phyloP scores from a whole-genome alignment of 1,140 invertebrate genomes.

The Microplitis demolitor region DNA sequence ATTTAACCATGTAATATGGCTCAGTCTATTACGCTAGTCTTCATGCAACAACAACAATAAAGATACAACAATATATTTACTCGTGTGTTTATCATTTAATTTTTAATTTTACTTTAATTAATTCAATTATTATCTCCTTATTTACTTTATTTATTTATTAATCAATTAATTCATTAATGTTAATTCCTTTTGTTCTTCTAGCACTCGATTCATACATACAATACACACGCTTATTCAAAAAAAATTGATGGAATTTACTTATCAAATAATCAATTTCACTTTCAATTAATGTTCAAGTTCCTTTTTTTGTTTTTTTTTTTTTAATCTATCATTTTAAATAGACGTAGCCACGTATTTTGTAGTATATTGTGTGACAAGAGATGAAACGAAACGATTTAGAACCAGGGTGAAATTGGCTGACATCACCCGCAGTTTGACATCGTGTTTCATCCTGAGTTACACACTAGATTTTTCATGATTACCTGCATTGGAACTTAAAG shows the following conservation, averaged over 20 bases:
- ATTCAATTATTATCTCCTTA: conserved; percentile 11
- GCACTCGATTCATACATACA: conserved; percentile 7
- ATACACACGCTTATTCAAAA: conserved; percentile 13
- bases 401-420: too few relatives aligned
- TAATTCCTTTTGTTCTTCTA: conserved; percentile 27
- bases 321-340: background rate
- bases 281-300: conserved; percentile 35
- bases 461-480: too few relatives aligned
- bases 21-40: conserved; percentile 58
- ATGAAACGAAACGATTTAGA: too few relatives aligned
- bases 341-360: background rate
- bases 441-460: too few relatives aligned
- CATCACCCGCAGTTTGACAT: too few relatives aligned
- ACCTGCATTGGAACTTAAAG: too few relatives aligned
- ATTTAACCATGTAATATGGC: conserved; percentile 53
- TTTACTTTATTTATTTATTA: conserved; percentile 26
- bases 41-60: conserved; percentile 59
- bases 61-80: conserved; percentile 58
- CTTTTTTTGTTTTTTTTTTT: conserved; percentile 21
- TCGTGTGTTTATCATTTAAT: conserved; percentile 42
- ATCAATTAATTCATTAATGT: conserved; percentile 13
- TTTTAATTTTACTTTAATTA: conserved; percentile 31
- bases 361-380: too few relatives aligned
- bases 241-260: conserved; percentile 36
- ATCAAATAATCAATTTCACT: conserved; percentile 45